Evolutionary conservation across 1,140 invertebrate genomes (phyloP).

Genomic region (Megalopta genalis): DNA sequence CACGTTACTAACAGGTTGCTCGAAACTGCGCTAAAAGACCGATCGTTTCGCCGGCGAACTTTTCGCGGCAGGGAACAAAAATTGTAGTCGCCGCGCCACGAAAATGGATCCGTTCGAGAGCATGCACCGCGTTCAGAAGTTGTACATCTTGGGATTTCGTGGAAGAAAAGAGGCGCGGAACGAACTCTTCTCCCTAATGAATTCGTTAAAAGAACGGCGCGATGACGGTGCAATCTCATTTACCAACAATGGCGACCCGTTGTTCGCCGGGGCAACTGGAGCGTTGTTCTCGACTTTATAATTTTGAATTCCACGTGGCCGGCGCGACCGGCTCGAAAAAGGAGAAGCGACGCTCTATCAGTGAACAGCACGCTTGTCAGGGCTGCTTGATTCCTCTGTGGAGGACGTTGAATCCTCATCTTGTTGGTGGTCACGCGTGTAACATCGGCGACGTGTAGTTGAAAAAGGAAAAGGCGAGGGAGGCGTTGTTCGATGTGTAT

Average conservation of each 20-base stretch:
- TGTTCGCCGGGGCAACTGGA: background rate
- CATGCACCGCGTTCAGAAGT: background rate
- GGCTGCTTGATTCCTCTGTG: constrained; percentile 43
- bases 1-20: too few species aligned
- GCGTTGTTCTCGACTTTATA: constrained; percentile 9
- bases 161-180: too few species aligned
- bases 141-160: background rate
- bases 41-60: background rate
- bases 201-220: background rate
- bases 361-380: constrained; percentile 35
- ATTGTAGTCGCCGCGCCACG: background rate
- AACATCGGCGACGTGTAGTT: background rate
- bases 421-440: constrained; percentile 45
- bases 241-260: background rate
- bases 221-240: background rate
- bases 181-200: background rate
- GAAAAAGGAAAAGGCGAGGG: background rate
- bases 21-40: background rate
- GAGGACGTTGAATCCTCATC: constrained; percentile 46
- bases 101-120: background rate
- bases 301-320: constrained; percentile 37
- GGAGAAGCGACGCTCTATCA: background rate
- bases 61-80: background rate
- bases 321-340: background rate
- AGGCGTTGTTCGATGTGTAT: constrained; percentile 28